Conservation (phyloP, 2,888 invertebrate genomes). For the Euphydryas editha region DNA sequence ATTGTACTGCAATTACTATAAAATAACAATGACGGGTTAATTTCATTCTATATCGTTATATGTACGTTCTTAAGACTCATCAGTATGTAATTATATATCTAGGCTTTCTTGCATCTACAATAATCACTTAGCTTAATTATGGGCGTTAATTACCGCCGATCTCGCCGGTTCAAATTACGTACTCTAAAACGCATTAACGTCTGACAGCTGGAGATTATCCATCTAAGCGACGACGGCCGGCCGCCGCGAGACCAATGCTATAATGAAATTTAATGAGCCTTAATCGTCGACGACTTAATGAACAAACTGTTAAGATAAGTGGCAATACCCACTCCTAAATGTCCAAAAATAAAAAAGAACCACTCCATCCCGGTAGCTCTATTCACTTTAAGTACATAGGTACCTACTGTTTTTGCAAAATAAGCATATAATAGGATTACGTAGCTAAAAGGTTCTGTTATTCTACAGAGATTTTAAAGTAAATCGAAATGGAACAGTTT, state of each 20-base stretch:
- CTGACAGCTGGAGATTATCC: slow-evolving; percentile 84
- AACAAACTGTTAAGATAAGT: slow-evolving; percentile 76
- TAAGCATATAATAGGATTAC: slow-evolving; percentile 48
- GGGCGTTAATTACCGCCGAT: slow-evolving; percentile 81
- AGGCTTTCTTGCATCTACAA: slow-evolving; percentile 64
- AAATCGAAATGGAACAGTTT: slow-evolving; percentile 42
- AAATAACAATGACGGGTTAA: slow-evolving; percentile 30
- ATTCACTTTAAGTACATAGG: slow-evolving; percentile 21
- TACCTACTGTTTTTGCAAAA: slow-evolving; percentile 32
- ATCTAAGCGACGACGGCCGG: slow-evolving; percentile 75
- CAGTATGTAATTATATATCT: slow-evolving; percentile 31
- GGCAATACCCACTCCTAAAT: slow-evolving; percentile 60
- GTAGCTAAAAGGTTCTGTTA: slow-evolving; percentile 50
- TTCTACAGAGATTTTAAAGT: slow-evolving; percentile 26
- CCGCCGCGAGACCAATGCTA: slow-evolving; percentile 68
- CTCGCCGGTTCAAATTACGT: slow-evolving; percentile 84
- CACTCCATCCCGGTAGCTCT: slow-evolving; percentile 14
- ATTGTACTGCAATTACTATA: neutral
- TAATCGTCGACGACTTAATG: slow-evolving; percentile 83
- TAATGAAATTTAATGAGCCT: slow-evolving; percentile 83
- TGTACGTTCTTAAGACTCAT: slow-evolving; percentile 25
- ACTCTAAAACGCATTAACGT: slow-evolving; percentile 84
- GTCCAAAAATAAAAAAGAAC: slow-evolving; percentile 60
- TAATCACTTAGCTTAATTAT: slow-evolving; percentile 83
- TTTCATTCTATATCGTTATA: slow-evolving; percentile 19